phyloP scores from a whole-genome alignment of 1,140 invertebrate species.

The Meloidogyne chitwoodi region DNA sequence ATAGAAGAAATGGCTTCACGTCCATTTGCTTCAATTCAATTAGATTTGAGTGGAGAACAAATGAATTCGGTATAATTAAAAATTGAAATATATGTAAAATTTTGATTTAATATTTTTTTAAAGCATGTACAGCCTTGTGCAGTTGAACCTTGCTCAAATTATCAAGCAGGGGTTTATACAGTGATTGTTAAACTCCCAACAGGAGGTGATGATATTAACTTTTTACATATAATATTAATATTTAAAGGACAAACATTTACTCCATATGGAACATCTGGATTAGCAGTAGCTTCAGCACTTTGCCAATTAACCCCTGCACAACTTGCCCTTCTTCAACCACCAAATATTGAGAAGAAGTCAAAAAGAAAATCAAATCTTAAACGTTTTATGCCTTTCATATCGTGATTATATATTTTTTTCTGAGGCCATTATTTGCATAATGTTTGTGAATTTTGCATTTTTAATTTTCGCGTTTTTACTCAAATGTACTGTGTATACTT shows the following conservation, averaged over 20 bases:
- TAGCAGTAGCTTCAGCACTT: conserved; percentile 53
- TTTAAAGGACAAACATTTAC: conserved; percentile 38
- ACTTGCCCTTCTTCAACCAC: conserved; percentile 45
- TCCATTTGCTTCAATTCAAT: conserved; percentile 54
- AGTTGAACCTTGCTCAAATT: conserved; percentile 57
- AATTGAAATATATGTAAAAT: conserved; percentile 12
- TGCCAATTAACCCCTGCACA: conserved; percentile 54
- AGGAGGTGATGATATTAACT: conserved; percentile 27
- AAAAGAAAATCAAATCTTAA: conserved; percentile 33
- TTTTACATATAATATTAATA: not conserved
- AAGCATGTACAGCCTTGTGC: conserved; percentile 47
- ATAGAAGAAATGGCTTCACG: conserved; percentile 52
- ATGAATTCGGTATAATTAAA: conserved; percentile 9
- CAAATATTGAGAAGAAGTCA: conserved; percentile 32
- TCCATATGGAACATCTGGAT: conserved; percentile 54
- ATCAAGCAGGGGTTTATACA: conserved; percentile 53
- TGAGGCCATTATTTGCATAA: not conserved
- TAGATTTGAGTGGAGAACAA: conserved; percentile 39
- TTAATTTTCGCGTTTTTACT: not conserved
- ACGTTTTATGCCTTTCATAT: conserved; percentile 41
- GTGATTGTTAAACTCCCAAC: conserved; percentile 55
- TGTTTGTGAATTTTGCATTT: conserved; percentile 2
- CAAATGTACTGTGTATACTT: not conserved
- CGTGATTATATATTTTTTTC: not conserved
- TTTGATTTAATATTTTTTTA: conserved; percentile 28